A percentile compares a stretch with the other conserved stretches of the same genome.
phyloP scores from a whole-genome alignment of 2,113 vertebrate species.

The Lanius collurio region DNA sequence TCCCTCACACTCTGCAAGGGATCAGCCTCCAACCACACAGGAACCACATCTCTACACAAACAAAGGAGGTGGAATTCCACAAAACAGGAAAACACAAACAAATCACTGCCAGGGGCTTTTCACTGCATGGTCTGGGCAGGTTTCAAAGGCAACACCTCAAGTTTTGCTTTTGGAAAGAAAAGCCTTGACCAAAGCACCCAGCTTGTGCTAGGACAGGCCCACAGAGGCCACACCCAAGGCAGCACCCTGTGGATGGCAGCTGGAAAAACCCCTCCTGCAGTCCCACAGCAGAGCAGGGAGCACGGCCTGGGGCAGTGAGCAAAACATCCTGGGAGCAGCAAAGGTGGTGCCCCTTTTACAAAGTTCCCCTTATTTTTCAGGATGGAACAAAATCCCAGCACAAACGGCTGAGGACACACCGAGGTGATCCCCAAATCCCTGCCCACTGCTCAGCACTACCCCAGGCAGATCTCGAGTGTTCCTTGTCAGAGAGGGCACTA shows the following conservation, averaged over 20 bases:
- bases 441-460: accelerated
- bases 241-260: neutral
- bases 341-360: accelerated
- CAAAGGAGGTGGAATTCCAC: neutral
- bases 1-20: neutral
- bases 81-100: neutral
- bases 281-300: neutral
- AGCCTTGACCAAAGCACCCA: neutral
- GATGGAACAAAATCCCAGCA: neutral
- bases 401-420: neutral
- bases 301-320: accelerated
- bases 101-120: neutral
- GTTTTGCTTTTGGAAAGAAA: neutral
- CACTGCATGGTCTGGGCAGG: accelerated
- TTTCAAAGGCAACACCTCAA: neutral
- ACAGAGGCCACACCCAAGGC: neutral
- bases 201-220: neutral
- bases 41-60: neutral
- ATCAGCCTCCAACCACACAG: accelerated
- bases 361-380: neutral
- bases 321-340: neutral
- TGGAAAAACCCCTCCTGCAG: neutral
- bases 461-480: neutral
- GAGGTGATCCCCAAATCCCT: neutral
- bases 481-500: neutral